A percentile compares a stretch with the other conserved stretches of the same genome.
These are phyloP conservation scores for Melanotaenia duboulayi DNA, from an alignment of 2,113 vertebrate species.

Conservation along the genomic window DNA sequence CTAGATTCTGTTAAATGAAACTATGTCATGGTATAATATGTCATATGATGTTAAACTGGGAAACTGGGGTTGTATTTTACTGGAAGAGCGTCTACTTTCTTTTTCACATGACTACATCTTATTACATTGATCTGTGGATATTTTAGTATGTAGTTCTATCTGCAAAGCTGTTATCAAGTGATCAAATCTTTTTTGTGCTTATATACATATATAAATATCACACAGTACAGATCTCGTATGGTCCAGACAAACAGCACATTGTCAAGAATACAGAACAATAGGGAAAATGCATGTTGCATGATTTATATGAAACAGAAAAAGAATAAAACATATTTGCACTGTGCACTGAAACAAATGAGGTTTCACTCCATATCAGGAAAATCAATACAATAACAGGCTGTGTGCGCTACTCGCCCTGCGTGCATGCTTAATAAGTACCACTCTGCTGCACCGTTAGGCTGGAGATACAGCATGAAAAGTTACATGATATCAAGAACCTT, in stretches of 20 bases:
- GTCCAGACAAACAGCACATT: slow-evolving; percentile 60
- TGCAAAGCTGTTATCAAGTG: background rate
- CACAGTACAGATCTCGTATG: slow-evolving; percentile 52
- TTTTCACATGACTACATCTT: too few relatives aligned
- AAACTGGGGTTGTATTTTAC: too few relatives aligned
- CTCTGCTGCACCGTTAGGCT: slow-evolving; percentile 29
- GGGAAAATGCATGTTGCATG: slow-evolving; percentile 71
- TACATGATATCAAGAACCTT: slow-evolving; percentile 55
- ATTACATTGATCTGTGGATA: background rate
- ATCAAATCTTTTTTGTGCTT: too few relatives aligned
- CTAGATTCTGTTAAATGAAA: too few relatives aligned
- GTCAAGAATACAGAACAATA: slow-evolving; percentile 64
- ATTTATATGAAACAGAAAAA: slow-evolving; percentile 74
- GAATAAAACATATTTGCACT: slow-evolving; percentile 78
- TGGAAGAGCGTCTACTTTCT: too few relatives aligned
- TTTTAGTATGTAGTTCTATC: background rate
- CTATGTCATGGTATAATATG: too few relatives aligned
- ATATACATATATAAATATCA: background rate
- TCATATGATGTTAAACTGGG: too few relatives aligned
- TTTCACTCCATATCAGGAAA: slow-evolving; percentile 76
- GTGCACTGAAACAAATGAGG: slow-evolving; percentile 78
- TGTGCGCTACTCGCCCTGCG: slow-evolving; percentile 43
- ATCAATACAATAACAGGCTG: slow-evolving; percentile 76
- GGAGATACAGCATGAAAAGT: slow-evolving; percentile 51
- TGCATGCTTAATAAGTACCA: slow-evolving; percentile 70